Base-by-base conservation (phyloP, 2,888 invertebrate species). In the Poecilus cupreus region DNA sequence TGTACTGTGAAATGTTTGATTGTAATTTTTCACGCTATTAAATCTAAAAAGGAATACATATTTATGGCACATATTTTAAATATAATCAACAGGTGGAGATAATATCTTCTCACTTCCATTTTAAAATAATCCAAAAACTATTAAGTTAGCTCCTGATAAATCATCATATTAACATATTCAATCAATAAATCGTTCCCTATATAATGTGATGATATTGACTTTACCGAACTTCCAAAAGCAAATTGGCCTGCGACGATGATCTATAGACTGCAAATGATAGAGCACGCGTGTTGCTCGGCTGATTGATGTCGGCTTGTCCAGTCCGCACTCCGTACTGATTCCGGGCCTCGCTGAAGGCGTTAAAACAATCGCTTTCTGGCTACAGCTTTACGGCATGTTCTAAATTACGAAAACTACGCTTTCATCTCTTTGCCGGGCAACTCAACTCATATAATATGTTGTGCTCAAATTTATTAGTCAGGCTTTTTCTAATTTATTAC, bases 181-280 rank as follows among this genome's bases (percentile, higher is more conserved):
- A 57, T 57, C 57, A 22, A 57, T 57, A 57, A 57, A 57, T 57
- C 22, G 22, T 57, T 18, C 20, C 20, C 11, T 57, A 57, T 18
- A 57, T 49, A 57, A 57, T 57, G 57, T 57, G 57, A 57, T 57
- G 57, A 57, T 57, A 20, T 57, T 57, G 16, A 57, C 57, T 20
- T 22, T 57, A 57, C 57, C 18, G 20, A 57, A 57, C 18, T 57
- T 57, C 20, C 20, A 57, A 57, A 57, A 57, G 3, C 18, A 57
- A 57, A 57, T 57, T 57, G 22, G 49, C 16, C 57, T 22, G 6
- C n/a, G 16, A 49, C 16, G 57, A 57, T 57, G 57, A 57, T 57
- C 57, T 57, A 57, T 57, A 18, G 57, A 20, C 57, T 57, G 57
- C 20, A 57, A 57, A 57, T 57, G 57, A 57, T 57, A 57, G 57